Conservation (phyloP, 2,797 vertebrate species). For the Phataginus tetradactyla region DNA sequence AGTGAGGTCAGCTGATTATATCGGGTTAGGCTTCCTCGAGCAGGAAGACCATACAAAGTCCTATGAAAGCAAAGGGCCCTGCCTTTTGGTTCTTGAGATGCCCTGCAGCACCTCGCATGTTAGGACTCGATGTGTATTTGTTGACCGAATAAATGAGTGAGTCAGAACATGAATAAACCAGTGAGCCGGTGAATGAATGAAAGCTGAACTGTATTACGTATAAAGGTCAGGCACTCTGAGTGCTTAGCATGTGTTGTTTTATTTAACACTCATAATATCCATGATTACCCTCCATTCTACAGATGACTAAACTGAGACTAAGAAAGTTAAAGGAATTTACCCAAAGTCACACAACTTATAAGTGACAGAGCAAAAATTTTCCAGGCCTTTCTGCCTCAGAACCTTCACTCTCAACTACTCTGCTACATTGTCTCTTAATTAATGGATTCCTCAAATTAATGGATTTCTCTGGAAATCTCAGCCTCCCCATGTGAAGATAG, state of each 20-base stretch:
- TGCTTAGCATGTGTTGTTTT: background rate
- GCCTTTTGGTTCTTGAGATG: background rate
- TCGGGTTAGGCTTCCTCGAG: background rate
- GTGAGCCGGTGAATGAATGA: background rate
- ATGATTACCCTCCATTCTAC: constrained; percentile 32
- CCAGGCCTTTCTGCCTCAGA: background rate
- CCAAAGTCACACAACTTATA: background rate
- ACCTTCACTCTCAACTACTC: background rate
- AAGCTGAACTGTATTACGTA: background rate
- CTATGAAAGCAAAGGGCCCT: background rate
- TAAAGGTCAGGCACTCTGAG: background rate
- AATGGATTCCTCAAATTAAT: constrained; percentile 42
- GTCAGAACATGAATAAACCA: background rate
- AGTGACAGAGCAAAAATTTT: constrained; percentile 22
- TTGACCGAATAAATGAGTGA: background rate
- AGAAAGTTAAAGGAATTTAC: constrained; percentile 38
- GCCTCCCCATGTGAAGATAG: constrained; percentile 65
- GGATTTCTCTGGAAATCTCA: constrained; percentile 73
- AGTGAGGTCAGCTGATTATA: background rate
- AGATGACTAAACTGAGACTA: constrained; percentile 47
- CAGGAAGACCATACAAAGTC: constrained; percentile 24
- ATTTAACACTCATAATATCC: background rate
- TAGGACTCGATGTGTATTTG: background rate
- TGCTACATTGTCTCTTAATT: constrained; percentile 17
- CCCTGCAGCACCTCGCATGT: background rate